These are phyloP conservation scores for Ctenicera cuprea DNA, from an alignment of 2,888 invertebrate genomes.

Conservation along the genomic window DNA sequence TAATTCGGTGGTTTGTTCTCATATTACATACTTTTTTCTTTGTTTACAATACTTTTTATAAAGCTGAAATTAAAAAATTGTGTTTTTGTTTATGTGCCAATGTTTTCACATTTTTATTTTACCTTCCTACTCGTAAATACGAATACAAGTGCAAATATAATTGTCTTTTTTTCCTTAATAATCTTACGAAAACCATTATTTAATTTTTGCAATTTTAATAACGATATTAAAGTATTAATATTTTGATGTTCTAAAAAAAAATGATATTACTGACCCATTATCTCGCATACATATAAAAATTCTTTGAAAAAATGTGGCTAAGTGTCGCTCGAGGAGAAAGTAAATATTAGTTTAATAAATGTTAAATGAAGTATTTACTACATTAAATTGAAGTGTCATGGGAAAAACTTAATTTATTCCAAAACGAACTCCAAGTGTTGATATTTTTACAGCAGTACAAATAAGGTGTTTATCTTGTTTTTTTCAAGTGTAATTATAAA, in stretches of 20 bases:
- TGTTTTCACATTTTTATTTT: too few relatives aligned
- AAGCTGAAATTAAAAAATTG: background rate
- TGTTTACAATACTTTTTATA: background rate
- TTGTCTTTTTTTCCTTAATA: too few relatives aligned
- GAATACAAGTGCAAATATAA: too few relatives aligned
- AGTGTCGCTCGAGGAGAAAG: background rate
- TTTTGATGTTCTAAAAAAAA: too few relatives aligned
- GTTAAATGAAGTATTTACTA: background rate
- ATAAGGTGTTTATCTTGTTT: background rate
- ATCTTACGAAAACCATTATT: too few relatives aligned
- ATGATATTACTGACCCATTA: too few relatives aligned
- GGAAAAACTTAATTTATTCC: conserved; percentile 1
- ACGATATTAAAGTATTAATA: background rate
- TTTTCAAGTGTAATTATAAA: too few relatives aligned
- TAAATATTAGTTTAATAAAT: background rate
- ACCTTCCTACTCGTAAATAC: too few relatives aligned
- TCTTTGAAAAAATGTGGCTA: too few relatives aligned
- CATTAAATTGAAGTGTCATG: conserved; percentile 13
- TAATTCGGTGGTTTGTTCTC: conserved; percentile 30
- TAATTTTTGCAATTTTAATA: too few relatives aligned
- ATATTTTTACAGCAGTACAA: background rate
- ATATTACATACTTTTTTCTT: background rate
- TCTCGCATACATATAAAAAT: too few relatives aligned
- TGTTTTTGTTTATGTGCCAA: too few relatives aligned
- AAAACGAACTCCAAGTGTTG: background rate